Percentiles rank a stretch among this genome's conserved stretches.
Evolutionary conservation across 2,888 invertebrate genomes (phyloP).

Genomic region (Taphrorychus bicolor): DNA sequence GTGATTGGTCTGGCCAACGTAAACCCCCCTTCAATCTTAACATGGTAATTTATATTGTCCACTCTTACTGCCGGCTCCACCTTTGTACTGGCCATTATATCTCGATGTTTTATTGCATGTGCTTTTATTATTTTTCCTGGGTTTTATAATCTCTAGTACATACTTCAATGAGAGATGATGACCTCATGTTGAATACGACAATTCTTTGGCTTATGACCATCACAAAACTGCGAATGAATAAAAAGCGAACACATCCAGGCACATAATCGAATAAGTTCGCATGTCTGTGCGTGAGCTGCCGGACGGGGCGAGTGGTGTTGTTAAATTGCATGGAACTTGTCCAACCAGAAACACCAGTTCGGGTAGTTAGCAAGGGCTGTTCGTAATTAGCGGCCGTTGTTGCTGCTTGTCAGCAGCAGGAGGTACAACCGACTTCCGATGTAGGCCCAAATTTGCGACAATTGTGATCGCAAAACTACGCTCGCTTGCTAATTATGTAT

Average conservation of each 20-base stretch:
- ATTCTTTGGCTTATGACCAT: conserved; percentile 9
- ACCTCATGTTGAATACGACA: no score
- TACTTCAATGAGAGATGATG: no score
- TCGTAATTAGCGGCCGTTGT: conserved; percentile 48
- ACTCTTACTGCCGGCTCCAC: no score
- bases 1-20: no score
- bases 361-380: conserved; percentile 49
- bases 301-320: conserved; percentile 27
- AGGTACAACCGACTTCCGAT: conserved; percentile 53
- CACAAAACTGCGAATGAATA: conserved; percentile 7
- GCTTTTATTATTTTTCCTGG: no score
- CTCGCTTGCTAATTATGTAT: not conserved
- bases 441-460: conserved; percentile 30
- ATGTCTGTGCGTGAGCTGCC: conserved; percentile 27
- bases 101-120: no score
- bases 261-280: conserved; percentile 30
- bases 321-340: conserved; percentile 43
- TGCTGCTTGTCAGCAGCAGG: conserved; percentile 51
- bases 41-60: no score
- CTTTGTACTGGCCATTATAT: no score
- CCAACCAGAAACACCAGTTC: conserved; percentile 48
- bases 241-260: conserved; percentile 22
- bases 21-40: no score
- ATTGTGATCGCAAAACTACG: conserved; percentile 27
- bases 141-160: no score